Conservation (phyloP, 2,888 invertebrate genomes). For the Eugnorisma glareosa region DNA sequence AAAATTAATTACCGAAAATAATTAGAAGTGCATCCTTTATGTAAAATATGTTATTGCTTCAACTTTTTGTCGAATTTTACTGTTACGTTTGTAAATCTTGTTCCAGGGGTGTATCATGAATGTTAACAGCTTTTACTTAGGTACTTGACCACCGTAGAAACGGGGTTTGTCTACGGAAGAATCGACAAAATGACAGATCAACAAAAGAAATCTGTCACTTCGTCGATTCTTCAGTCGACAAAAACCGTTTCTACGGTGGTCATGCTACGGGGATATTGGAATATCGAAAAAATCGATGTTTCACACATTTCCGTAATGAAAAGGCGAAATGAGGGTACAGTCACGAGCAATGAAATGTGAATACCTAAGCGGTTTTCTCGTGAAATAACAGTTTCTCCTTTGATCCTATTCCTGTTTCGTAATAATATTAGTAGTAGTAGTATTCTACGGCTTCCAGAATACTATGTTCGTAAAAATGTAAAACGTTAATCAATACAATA, state of each 20-base stretch:
- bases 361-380: too few species aligned
- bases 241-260: too few species aligned
- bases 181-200: too few species aligned
- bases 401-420: not conserved
- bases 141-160: not conserved
- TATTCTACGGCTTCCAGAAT: not conserved
- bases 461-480: not conserved
- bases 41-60: not conserved
- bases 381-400: not conserved
- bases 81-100: not conserved
- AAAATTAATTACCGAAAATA: not conserved
- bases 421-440: too few species aligned
- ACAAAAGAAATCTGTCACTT: too few species aligned
- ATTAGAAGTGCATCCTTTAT: not conserved
- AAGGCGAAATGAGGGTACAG: not conserved
- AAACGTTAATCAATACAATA: not conserved
- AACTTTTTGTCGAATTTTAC: not conserved
- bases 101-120: not conserved
- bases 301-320: not conserved
- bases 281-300: not conserved
- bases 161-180: too few species aligned
- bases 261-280: too few species aligned
- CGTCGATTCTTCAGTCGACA: too few species aligned
- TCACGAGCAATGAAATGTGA: too few species aligned
- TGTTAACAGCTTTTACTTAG: not conserved